Conservation (phyloP, 2,797 vertebrate genomes). For the Diplodus puntazzo region DNA sequence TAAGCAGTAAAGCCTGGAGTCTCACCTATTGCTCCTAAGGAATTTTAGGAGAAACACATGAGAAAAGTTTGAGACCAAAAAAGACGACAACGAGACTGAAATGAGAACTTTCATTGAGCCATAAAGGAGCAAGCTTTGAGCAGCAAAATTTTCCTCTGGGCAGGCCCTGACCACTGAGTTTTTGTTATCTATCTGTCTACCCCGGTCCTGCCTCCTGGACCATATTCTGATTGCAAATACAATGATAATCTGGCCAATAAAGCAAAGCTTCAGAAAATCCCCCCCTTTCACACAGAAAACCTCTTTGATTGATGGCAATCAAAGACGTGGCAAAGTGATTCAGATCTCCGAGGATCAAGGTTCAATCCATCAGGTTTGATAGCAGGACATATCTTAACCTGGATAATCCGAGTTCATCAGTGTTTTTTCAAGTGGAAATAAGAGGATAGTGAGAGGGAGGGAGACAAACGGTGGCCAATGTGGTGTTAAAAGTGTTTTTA, state of each 20-base stretch:
- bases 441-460: background rate
- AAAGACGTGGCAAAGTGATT: slow-evolving; percentile 4
- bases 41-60: too few species aligned
- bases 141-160: too few species aligned
- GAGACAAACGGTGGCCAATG: slow-evolving; percentile 1
- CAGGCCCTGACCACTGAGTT: too few species aligned
- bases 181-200: background rate
- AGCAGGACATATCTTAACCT: background rate
- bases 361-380: slow-evolving; percentile 8
- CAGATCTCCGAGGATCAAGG: slow-evolving; percentile 19
- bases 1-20: too few species aligned
- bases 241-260: slow-evolving; percentile 12
- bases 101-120: too few species aligned
- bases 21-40: too few species aligned
- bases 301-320: background rate
- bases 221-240: background rate
- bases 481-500: slow-evolving; percentile 31
- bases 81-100: too few species aligned
- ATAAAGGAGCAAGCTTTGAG: too few species aligned
- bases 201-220: background rate
- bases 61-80: too few species aligned
- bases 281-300: slow-evolving; percentile 2
- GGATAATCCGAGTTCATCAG: slow-evolving; percentile 10
- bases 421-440: slow-evolving; percentile 26
- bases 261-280: slow-evolving; percentile 4